Evolutionary conservation across 1,140 invertebrate genomes (phyloP), one percentile per base, ranked within the genome.

Genomic region (Mylabris phalerata): DNA sequence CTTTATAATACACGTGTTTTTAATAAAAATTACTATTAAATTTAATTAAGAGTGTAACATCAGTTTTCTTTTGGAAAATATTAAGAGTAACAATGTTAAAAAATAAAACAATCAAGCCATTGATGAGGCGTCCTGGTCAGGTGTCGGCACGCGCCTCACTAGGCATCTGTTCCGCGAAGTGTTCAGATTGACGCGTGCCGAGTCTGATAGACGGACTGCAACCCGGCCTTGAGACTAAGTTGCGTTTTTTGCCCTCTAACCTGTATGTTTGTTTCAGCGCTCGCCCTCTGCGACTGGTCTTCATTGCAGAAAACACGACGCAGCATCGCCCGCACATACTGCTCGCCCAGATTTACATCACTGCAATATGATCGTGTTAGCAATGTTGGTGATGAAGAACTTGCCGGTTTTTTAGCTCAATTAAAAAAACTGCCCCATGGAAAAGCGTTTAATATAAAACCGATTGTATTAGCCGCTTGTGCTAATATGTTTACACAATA

Each of bases 221-320:
- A 43, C 48, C 39, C 60, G 57, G 50, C 57, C 57, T 62, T 64
- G 63, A 62, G 57, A 62, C 59, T 62, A 59, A 26, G 57, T 48
- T 52, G 59, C 59, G 56, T 65, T 63, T 62, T 63, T 57, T 65
- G 52, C 58, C 59, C 64, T 51, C 58, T 57, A 59, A 63, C 58
- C 47, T 49, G 58, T 50, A 60, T 46, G 56, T 71, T 76, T 75
- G 73, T 77, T 80, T 54, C 79, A 93, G 90, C 91, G 56, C 73
- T 94, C 49, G 91, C 91, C 9, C 82, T 93, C 43, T 91, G 89
- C 70, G 85, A 93, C 68, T 93, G 89, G 90, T 90, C 88, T 1
- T 83, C 87, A 2, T 72, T 92, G 0, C 92, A 94, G 65, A 85
- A 88, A 58, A 81, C 80, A 0, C 79, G 91, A 25, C 77, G 92